A percentile compares a stretch with the other conserved stretches of the same genome.
phyloP scores from a whole-genome alignment of 2,113 vertebrate species.

The Boleophthalmus pectinirostris region DNA sequence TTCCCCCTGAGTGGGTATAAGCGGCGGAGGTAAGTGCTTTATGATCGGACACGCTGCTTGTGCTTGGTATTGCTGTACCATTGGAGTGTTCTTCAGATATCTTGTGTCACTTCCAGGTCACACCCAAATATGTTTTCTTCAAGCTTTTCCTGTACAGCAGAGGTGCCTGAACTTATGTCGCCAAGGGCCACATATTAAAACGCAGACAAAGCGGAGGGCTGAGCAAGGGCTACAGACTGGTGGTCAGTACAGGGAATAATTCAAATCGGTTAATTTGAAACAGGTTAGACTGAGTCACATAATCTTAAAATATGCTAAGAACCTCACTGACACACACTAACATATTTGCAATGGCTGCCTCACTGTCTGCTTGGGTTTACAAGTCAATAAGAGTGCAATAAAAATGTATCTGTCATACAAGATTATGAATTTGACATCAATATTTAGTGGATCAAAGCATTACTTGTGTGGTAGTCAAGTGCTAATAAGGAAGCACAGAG shows the following conservation, averaged over 20 bases:
- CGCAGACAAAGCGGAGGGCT: no score
- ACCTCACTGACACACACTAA: no score
- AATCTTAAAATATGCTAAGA: no score
- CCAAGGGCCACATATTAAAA: no score
- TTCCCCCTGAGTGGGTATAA: constrained; percentile 17
- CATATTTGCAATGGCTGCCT: neutral
- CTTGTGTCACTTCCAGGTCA: constrained; percentile 24
- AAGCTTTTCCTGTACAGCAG: neutral
- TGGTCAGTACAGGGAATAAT: no score
- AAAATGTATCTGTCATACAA: neutral
- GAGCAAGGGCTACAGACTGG: no score
- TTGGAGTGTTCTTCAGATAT: neutral
- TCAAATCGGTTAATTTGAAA: no score
- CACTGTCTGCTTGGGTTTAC: neutral
- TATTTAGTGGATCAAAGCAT: no score
- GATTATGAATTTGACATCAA: no score
- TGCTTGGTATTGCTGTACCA: neutral
- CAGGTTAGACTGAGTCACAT: no score
- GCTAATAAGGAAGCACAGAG: neutral
- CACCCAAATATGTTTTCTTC: neutral
- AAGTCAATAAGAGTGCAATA: constrained; percentile 1
- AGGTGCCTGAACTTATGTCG: no score
- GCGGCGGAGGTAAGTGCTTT: constrained; percentile 5
- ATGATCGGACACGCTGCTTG: neutral
- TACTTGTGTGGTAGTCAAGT: no score